Evolutionary conservation across 2,797 vertebrate genomes (phyloP).

Genomic region (Macropus fuliginosus): DNA sequence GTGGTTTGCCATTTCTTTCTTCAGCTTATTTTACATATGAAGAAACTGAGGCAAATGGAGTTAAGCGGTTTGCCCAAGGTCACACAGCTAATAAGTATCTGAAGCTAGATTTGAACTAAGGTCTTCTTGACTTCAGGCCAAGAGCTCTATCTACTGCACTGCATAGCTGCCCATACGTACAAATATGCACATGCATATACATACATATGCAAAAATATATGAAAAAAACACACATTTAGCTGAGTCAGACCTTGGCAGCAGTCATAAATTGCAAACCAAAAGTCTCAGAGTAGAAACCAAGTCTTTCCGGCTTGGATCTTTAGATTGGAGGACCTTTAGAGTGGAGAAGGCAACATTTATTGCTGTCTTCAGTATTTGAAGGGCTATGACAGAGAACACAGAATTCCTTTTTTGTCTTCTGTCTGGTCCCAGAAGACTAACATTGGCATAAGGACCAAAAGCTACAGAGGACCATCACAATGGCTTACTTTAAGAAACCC

Average conservation of each 20-base stretch:
- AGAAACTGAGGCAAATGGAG: neutral
- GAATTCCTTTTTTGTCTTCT: neutral
- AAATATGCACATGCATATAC: neutral
- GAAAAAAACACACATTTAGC: neutral
- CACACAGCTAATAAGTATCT: neutral
- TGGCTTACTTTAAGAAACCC: neutral
- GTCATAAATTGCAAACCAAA: neutral
- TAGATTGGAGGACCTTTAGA: neutral
- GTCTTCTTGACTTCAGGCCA: neutral
- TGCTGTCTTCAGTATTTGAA: no score
- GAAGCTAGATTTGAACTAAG: neutral
- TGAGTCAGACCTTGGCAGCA: neutral
- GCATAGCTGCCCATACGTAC: neutral
- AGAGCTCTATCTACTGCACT: no score
- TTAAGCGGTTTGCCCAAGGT: neutral
- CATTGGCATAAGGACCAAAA: neutral
- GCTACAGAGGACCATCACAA: neutral
- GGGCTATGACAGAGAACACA: no score
- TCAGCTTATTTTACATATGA: neutral
- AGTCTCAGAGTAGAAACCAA: neutral
- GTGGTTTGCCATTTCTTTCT: neutral
- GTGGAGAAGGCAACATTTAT: no score
- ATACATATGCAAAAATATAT: neutral
- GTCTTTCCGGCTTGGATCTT: neutral
- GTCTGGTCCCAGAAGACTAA: neutral